These are phyloP conservation scores for Eugnorisma glareosa DNA, from an alignment of 2,888 invertebrate species.

Conservation along the genomic window DNA sequence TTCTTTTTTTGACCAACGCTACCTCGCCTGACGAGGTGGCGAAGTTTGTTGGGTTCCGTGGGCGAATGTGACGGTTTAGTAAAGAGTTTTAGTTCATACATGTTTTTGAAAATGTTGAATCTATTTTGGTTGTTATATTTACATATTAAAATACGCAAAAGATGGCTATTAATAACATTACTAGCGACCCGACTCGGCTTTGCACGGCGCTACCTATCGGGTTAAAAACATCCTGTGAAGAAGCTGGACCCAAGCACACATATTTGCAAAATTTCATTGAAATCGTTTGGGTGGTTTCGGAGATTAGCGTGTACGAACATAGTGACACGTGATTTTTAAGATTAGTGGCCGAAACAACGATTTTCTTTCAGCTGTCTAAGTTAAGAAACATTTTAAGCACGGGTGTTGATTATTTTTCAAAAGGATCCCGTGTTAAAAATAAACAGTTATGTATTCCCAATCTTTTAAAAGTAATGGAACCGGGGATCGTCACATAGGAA, in stretches of 20 bases:
- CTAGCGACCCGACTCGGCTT: neutral
- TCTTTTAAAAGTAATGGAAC: neutral
- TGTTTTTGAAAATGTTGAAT: neutral
- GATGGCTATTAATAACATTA: neutral
- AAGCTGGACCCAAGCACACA: neutral
- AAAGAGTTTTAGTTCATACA: slow-evolving; percentile 5
- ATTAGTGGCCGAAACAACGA: neutral
- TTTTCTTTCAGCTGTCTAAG: neutral
- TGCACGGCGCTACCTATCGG: neutral
- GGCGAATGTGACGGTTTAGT: neutral
- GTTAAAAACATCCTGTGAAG: neutral
- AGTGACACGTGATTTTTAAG: neutral
- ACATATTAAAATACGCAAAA: neutral
- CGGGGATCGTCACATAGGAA: neutral
- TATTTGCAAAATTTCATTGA: neutral
- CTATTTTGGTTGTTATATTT: neutral
- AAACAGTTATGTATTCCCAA: neutral
- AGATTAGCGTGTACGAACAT: neutral
- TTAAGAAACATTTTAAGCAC: neutral
- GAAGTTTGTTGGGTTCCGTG: slow-evolving; percentile 77
- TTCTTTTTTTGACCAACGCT: slow-evolving; percentile 88
- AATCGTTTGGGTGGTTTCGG: neutral
- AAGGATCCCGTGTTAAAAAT: neutral
- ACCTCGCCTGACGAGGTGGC: slow-evolving; percentile 85
- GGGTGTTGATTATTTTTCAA: neutral